Base-by-base conservation (phyloP, 2,888 invertebrate genomes). In the Tetranychus truncatus region DNA sequence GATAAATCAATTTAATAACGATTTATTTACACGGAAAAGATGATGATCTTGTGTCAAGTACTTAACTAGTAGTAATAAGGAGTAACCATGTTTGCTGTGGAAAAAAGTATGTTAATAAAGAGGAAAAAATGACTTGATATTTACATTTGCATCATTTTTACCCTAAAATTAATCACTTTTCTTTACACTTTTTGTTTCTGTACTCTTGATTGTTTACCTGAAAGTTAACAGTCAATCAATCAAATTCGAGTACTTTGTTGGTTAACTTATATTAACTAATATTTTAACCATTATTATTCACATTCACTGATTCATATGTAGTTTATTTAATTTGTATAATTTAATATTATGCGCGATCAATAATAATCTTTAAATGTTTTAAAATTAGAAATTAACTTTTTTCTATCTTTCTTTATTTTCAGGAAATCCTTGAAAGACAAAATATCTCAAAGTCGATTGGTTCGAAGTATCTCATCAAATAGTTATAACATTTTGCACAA, bases 401-500 rank as follows among this genome's bases (percentile, higher is more conserved):
- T 34, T 72, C 20, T 7, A 45, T 44, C 15, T 18, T 18, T 15
- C 1, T 6, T 1, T 45, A 15, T 72, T 46, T 73, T 21, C 34
- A 67, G 74, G 46, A 78, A 77, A 74, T 76, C 77, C 20, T 72
- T 79, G 21, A 77, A 75, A 74, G 78, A 79, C 71, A 78, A 78
- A 76, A 77, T 79, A 65, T 76, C 77, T 67, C 78, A 75, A 72
- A 78, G 78, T 67, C 78, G 79, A 8, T 74, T 79, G 21, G 79
- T 79, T 5, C 77, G 79, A 65, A 79, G 79, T 74, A 78, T 79
- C 45, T 79, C 79, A 24, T 77, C 78, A 15, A 78, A 77, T 46
- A 79, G 77, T 74, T 79, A 79, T 72, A 78, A 77, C 77, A 79
- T 78, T 76, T 75, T 78, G 8, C 78, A 79, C 71, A 75, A 78